Conservation (phyloP, 1,140 invertebrate genomes). For the Bombus waltoni region DNA sequence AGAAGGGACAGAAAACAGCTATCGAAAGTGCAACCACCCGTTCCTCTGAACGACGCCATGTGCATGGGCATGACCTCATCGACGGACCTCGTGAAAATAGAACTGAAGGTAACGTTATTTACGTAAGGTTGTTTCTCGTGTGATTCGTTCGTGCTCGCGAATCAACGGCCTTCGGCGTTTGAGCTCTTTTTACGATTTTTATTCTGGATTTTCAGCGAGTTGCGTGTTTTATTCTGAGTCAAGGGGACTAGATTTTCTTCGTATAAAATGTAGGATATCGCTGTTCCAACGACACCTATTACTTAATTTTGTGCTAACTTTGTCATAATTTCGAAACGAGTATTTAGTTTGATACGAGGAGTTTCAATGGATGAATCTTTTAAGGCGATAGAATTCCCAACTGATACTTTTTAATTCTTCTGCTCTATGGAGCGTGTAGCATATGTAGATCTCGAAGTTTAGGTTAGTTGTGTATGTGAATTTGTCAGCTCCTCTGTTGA, state of each 20-base stretch:
- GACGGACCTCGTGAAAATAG: conserved; percentile 78
- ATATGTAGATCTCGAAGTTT: no score
- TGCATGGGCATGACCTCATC: conserved; percentile 75
- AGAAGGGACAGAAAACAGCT: conserved; percentile 83
- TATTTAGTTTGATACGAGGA: no score
- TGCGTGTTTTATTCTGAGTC: not conserved
- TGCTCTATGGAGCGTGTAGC: no score
- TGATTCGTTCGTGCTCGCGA: not conserved
- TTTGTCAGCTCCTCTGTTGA: no score
- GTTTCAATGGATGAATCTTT: no score
- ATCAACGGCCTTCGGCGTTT: not conserved
- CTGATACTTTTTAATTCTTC: no score
- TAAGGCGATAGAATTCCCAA: no score
- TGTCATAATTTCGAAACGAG: no score
- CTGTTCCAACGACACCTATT: no score
- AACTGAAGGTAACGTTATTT: conserved; percentile 72
- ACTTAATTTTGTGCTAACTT: no score
- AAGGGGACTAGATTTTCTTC: not conserved
- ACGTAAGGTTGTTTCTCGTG: not conserved
- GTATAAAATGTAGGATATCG: no score
- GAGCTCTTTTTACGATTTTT: not conserved
- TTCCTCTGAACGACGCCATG: conserved; percentile 80
- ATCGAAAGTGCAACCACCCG: conserved; percentile 80
- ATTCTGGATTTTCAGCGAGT: not conserved
- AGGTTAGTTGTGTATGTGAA: no score